phyloP scores from a whole-genome alignment of 2,113 vertebrate genomes.

The Silurus asotus region DNA sequence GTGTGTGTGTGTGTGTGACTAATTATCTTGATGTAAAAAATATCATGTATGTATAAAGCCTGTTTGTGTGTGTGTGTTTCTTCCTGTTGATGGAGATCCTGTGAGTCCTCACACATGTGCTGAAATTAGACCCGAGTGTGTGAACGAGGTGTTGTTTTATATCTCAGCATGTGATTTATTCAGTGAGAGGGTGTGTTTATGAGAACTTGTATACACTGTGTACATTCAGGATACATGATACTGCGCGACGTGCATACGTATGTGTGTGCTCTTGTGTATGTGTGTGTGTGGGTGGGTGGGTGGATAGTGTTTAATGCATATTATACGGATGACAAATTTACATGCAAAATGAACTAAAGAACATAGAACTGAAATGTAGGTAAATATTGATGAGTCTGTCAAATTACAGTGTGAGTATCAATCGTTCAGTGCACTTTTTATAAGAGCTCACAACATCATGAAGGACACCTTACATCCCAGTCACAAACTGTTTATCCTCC shows the following conservation, averaged over 20 bases:
- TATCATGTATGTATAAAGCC: too few species aligned
- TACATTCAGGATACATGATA: neutral
- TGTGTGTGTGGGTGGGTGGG: neutral
- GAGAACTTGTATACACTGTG: neutral
- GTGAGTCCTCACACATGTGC: neutral
- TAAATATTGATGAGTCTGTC: neutral
- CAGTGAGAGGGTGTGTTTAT: neutral
- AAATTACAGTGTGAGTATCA: neutral
- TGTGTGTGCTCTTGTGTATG: neutral
- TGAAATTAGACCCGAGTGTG: neutral
- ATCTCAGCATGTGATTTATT: neutral
- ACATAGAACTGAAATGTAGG: neutral
- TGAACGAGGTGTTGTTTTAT: conserved; percentile 15
- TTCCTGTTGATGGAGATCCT: neutral
- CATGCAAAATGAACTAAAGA: neutral
- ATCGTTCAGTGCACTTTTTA: too few species aligned
- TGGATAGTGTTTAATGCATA: neutral
- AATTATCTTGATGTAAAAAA: too few species aligned
- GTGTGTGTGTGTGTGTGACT: too few species aligned
- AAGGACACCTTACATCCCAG: too few species aligned
- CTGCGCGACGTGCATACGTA: neutral
- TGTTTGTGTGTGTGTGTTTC: neutral
- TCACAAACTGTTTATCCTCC: too few species aligned
- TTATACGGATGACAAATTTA: neutral
- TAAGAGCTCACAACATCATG: too few species aligned